Evolutionary conservation across 64 coral and sea anemone genomes (phyloP).

Genomic region (Acropora yongei): DNA sequence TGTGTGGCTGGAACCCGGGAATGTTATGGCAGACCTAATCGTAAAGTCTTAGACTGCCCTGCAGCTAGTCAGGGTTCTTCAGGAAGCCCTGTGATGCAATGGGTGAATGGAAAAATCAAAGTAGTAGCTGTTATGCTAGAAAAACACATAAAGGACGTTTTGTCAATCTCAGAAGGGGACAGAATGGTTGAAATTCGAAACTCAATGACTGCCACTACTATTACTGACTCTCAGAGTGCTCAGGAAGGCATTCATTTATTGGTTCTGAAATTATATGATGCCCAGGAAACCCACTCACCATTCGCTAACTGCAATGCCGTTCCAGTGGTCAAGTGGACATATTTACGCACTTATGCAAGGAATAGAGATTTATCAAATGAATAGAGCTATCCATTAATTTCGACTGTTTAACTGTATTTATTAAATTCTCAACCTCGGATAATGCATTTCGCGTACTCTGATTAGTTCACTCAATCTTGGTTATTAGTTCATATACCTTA

Average conservation of each 20-base stretch:
- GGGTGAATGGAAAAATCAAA: background rate
- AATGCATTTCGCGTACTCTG: too few relatives aligned
- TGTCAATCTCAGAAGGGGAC: background rate
- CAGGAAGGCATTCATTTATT: background rate
- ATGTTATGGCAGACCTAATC: background rate
- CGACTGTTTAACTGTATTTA: too few relatives aligned
- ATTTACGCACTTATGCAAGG: too few relatives aligned
- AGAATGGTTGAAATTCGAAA: background rate
- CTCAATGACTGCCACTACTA: too few relatives aligned
- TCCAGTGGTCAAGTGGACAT: background rate
- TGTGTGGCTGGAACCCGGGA: background rate
- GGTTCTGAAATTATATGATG: background rate
- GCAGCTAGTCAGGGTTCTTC: background rate
- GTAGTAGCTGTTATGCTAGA: background rate
- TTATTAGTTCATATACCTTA: too few relatives aligned
- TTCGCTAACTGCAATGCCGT: background rate
- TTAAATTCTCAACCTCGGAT: too few relatives aligned
- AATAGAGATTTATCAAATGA: too few relatives aligned
- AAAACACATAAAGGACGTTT: constrained; percentile 13
- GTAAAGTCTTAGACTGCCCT: background rate
- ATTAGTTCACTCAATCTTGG: too few relatives aligned
- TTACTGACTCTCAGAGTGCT: too few relatives aligned
- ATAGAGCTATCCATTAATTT: too few relatives aligned
- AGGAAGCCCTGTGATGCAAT: background rate
- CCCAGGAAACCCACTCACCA: background rate